Base-by-base conservation (phyloP, 2,888 invertebrate species). In the Dasysyrphus tricinctus region DNA sequence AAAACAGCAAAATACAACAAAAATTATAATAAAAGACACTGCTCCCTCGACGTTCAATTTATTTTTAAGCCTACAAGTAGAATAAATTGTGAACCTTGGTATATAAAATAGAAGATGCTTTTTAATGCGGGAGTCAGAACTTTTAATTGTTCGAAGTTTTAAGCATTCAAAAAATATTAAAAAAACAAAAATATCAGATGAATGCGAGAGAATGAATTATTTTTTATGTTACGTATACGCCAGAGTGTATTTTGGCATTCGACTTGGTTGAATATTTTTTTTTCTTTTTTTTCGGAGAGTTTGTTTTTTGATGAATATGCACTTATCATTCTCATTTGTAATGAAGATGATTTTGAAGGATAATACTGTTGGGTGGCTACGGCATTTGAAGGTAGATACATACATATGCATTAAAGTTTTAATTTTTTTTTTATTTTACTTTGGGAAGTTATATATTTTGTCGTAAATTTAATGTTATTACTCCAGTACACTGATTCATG, bases 21-120 rank as follows among this genome's bases (percentile, higher is more conserved):
- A 42, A n/a, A 61, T 5, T 24, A 37, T 65, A 67, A 80, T 24
- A 37, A 69, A 34, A 49, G 34, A 44, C 24, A 34, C 39, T 34
- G 24, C 37, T 72, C 72, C 54, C 72, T 61, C 29, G 72, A 70
- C 70, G 54, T 65, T 80, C 16, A 42, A 76, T 72, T 54, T 70
- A 29, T 80, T 49, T 76, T 76, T 67, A 54, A 70, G 67, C 80
- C 76, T 76, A 42, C 54, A 32, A 80, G 54, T 73, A 14, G 65
- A 37, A 59, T 69, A 44, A n/a, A 59, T 73, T 44, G n/a, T 19
- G 9, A 51, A 11, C 72, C 69, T 63, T 51, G 51, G 2, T n/a
- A n/a, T 0, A 47, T 5, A 80, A 59, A 67, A 29, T 32, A n/a
- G 67, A 73, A 61, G 73, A 76, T 70, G 39, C 47, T 67, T 67